Conservation (phyloP, 2,888 invertebrate genomes). For the Galerucella pusilla region DNA sequence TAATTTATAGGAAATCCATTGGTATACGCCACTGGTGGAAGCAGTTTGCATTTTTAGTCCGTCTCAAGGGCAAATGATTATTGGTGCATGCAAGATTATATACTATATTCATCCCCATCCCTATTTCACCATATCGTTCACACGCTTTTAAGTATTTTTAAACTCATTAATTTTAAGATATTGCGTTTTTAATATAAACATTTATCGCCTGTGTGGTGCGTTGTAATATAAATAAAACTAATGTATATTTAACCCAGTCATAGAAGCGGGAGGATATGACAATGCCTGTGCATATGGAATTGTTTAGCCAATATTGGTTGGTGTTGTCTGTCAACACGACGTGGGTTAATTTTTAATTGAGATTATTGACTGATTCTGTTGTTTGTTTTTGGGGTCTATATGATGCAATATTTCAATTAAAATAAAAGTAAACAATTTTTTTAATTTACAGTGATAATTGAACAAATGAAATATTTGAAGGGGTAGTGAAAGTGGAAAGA, state of each 20-base stretch:
- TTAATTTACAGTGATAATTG: no score
- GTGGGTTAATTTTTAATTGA: background rate
- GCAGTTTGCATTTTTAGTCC: slow-evolving; percentile 55
- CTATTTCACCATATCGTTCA: background rate
- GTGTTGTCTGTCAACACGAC: background rate
- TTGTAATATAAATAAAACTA: background rate
- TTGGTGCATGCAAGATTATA: slow-evolving; percentile 15
- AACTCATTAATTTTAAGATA: background rate
- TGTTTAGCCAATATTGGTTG: background rate
- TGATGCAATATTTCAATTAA: no score
- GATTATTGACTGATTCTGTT: background rate
- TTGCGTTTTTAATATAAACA: background rate
- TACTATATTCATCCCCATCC: background rate
- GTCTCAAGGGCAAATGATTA: slow-evolving; percentile 54
- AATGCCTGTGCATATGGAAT: background rate
- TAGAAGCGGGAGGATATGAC: background rate
- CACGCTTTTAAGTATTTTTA: background rate
- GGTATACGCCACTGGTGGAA: slow-evolving; percentile 1
- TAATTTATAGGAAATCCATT: background rate
- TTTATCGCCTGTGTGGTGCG: slow-evolving; percentile 2
- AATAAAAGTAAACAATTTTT: no score
- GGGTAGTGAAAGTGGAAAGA: no score
- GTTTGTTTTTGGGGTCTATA: no score
- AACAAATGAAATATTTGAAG: background rate
- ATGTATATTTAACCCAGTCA: background rate